Base-by-base conservation (phyloP, 2,888 invertebrate genomes). In the Brachypterus glaber region DNA sequence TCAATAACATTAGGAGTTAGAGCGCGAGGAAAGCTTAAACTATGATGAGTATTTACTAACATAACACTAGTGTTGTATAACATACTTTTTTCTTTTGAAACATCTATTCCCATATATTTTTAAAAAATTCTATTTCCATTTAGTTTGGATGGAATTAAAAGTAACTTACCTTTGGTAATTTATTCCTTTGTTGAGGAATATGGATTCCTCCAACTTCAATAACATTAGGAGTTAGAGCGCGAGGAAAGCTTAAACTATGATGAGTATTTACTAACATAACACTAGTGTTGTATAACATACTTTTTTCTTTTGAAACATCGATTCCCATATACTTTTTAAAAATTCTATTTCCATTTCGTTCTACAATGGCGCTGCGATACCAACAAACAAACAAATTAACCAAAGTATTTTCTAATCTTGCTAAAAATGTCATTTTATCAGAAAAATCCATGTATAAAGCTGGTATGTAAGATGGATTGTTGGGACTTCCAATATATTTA, bases 151-250 rank as follows among this genome's bases (percentile, higher is more conserved):
- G n/a, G n/a, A n/a, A n/a, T n/a, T n/a, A n/a, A n/a, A n/a, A n/a
- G n/a, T n/a, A n/a, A n/a, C n/a, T 32, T 51, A 59, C 58, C 49
- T 46, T 12, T 11, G 59, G 57, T 32, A 58, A 26, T 7, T 31
- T 32, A 26, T 53, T 51, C 3, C 35, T 54, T 21, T 60, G 55
- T 41, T 59, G 57, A 3, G 31, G 17, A 13, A 73, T 56, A 57
- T 73, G 72, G 37, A 73, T 59, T 15, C 74, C 74, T 17, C 70
- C 72, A 3, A 74, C 64, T 58, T 73, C 72, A 2, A 73, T 61
- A n/a, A 70, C 53, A 13, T 61, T 62, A 0, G 73, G 72, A 15
- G 67, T 65, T 13, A 65, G 43, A 1, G 69, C 67, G 43, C 62
- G 57, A 7, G 69, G 64, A 7, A 64, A 61, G 40, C 68, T 69